Conservation (phyloP, 2,888 invertebrate genomes). For the Drosophila tripunctata region DNA sequence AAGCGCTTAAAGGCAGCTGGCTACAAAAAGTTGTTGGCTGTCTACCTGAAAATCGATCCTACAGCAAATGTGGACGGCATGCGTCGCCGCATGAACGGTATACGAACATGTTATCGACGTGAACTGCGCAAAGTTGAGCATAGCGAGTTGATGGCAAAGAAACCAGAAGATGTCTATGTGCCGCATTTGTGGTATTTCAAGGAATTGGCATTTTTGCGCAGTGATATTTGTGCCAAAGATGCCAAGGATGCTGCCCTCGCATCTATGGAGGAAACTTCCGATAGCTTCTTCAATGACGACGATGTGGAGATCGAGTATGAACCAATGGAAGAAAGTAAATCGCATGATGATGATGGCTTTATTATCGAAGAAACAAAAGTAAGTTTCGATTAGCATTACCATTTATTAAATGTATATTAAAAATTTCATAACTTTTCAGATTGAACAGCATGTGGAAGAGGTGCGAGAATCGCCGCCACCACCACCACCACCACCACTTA, state of each 20-base stretch:
- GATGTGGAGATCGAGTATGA: neutral
- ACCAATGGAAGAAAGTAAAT: neutral
- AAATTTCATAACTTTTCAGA: slow-evolving; percentile 1
- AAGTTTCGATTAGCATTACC: neutral
- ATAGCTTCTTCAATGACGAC: slow-evolving; percentile 5
- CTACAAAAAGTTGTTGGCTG: slow-evolving; percentile 18
- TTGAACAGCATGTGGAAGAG: neutral
- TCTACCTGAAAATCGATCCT: slow-evolving; percentile 36
- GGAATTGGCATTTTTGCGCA: slow-evolving; percentile 32
- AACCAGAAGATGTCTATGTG: slow-evolving; percentile 22
- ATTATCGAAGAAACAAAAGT: slow-evolving; percentile 22
- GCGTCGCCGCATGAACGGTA: slow-evolving; percentile 44
- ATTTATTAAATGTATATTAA: neutral
- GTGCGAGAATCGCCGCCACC: neutral
- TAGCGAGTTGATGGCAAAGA: slow-evolving; percentile 17
- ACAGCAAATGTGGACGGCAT: slow-evolving; percentile 41
- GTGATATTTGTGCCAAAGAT: neutral
- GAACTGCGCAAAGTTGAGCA: slow-evolving; percentile 52
- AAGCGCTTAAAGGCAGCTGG: slow-evolving; percentile 1
- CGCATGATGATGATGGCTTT: neutral
- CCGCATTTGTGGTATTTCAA: slow-evolving; percentile 50
- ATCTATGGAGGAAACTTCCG: neutral
- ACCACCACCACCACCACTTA: neutral
- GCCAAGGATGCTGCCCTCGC: neutral
- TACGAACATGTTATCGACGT: slow-evolving; percentile 47